Conservation (phyloP, 1,140 invertebrate genomes). For the Spodoptera frugiperda region DNA sequence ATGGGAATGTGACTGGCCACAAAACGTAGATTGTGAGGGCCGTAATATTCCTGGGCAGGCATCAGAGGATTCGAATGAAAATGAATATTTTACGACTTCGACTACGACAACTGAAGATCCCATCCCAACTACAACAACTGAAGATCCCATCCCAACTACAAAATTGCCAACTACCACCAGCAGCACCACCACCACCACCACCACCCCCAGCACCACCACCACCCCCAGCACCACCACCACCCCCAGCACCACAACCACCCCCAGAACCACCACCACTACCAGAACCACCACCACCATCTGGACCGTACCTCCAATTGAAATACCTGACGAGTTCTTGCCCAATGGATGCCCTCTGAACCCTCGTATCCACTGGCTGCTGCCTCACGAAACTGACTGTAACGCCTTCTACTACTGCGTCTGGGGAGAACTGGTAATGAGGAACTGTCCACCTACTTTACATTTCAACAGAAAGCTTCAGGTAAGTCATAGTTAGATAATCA, state of each 20-base stretch:
- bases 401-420: slow-evolving; percentile 88
- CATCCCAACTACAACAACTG: too few species aligned
- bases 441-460: slow-evolving; percentile 85
- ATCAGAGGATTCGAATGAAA: too few species aligned
- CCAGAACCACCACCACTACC: too few species aligned
- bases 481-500: background rate
- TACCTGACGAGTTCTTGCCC: slow-evolving; percentile 42
- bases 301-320: background rate
- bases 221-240: too few species aligned
- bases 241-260: too few species aligned
- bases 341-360: slow-evolving; percentile 75
- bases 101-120: too few species aligned
- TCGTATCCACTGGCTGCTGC: slow-evolving; percentile 75
- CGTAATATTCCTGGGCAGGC: slow-evolving; percentile 60
- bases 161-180: too few species aligned
- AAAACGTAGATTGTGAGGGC: slow-evolving; percentile 80
- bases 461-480: slow-evolving; percentile 86
- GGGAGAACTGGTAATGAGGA: slow-evolving; percentile 76
- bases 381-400: slow-evolving; percentile 85
- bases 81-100: too few species aligned
- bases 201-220: too few species aligned
- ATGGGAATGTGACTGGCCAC: slow-evolving; percentile 87
- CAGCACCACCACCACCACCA: too few species aligned
- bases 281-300: slow-evolving; percentile 20
- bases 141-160: too few species aligned